A percentile compares a stretch with the other conserved stretches of the same genome.
These are phyloP conservation scores for Sinohyriopsis cumingii DNA, from an alignment of 2,888 invertebrate genomes.

Conservation along the genomic window DNA sequence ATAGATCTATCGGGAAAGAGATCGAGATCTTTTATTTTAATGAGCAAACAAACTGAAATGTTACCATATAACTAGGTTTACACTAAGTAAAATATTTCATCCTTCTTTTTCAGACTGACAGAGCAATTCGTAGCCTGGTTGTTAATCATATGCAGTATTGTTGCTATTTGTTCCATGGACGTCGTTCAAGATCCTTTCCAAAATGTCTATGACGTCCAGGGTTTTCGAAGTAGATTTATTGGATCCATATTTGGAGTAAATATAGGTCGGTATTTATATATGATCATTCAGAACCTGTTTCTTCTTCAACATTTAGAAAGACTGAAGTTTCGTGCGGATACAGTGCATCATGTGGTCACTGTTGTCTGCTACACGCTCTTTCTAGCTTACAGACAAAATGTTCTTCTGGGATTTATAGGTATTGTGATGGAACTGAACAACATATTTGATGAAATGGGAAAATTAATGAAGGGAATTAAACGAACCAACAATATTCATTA, in stretches of 20 bases:
- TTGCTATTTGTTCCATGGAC: constrained; percentile 34
- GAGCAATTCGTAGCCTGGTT: constrained; percentile 38
- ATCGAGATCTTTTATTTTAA: neutral
- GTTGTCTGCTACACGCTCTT: constrained; percentile 40
- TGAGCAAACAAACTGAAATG: neutral
- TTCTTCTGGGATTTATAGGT: constrained; percentile 41
- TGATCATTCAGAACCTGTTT: constrained; percentile 28
- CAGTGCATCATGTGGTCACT: constrained; percentile 46
- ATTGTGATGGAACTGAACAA: constrained; percentile 46
- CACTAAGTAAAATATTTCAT: no score
- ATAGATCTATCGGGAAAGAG: neutral
- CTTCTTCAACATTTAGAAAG: constrained; percentile 17
- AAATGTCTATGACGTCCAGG: constrained; percentile 12
- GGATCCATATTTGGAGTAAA: constrained; percentile 38
- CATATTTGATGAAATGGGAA: constrained; percentile 33
- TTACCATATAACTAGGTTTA: no score
- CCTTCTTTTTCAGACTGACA: constrained; percentile 42
- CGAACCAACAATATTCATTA: constrained; percentile 30
- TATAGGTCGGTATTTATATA: constrained; percentile 46
- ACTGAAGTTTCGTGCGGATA: constrained; percentile 32
- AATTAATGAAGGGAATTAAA: constrained; percentile 34
- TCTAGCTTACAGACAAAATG: constrained; percentile 42
- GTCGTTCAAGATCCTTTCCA: constrained; percentile 39
- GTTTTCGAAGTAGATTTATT: constrained; percentile 18
- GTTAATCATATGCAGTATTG: constrained; percentile 28